phyloP scores from a whole-genome alignment of 2,797 vertebrate species.

The Pteronotus mesoamericanus region DNA sequence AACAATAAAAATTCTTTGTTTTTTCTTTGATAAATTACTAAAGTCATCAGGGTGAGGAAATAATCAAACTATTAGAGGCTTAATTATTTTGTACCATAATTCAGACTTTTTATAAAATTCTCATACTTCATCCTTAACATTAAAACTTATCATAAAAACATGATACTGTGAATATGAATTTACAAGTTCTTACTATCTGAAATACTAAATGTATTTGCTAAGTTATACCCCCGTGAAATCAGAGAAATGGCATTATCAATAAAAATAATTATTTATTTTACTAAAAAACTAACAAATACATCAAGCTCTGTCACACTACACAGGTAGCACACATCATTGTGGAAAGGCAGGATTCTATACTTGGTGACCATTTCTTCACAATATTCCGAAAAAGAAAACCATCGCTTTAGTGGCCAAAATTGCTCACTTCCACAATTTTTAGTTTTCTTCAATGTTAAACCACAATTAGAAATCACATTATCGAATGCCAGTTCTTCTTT shows the following conservation, averaged over 20 bases:
- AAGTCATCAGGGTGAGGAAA: not conserved
- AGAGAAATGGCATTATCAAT: not conserved
- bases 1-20: not conserved
- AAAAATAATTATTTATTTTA: conserved; percentile 28
- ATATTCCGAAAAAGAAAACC: conserved; percentile 30
- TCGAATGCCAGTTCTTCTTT: not conserved
- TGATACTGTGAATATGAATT: not conserved
- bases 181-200: not conserved
- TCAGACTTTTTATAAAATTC: conserved; percentile 35
- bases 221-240: not conserved
- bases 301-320: not conserved
- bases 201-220: not conserved
- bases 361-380: conserved; percentile 21
- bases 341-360: not conserved
- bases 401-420: not conserved
- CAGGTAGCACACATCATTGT: not conserved
- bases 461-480: conserved; percentile 31
- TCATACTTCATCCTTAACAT: not conserved
- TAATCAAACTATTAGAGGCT: not conserved
- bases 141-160: too few species aligned
- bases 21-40: conserved; percentile 17
- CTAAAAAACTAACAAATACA: not conserved
- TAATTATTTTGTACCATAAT: not conserved
- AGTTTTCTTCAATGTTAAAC: conserved; percentile 18
- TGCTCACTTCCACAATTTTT: not conserved